Evolutionary conservation across 2,113 vertebrate genomes (phyloP).

Genomic region (Heliornis fulica): DNA sequence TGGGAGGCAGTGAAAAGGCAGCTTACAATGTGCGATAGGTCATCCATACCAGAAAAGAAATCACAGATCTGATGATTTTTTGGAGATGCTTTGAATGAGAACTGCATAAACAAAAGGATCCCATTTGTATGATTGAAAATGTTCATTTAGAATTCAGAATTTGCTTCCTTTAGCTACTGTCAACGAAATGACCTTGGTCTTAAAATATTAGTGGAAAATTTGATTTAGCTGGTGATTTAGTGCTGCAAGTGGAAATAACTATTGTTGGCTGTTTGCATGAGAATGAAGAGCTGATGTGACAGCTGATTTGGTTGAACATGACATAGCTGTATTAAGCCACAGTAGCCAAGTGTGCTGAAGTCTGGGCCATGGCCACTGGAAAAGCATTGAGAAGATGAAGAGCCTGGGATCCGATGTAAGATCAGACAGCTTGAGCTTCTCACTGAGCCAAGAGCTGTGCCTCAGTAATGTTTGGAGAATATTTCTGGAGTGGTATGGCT

Average conservation of each 20-base stretch:
- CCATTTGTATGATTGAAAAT: background rate
- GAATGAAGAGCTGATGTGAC: conserved; percentile 20
- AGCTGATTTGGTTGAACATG: background rate
- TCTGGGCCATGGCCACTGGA: background rate
- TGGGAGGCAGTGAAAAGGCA: background rate
- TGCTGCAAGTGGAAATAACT: conserved; percentile 25
- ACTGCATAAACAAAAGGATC: background rate
- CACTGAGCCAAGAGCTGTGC: background rate
- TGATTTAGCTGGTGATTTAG: background rate
- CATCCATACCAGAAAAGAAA: background rate
- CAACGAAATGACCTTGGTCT: background rate
- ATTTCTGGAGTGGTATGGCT: background rate
- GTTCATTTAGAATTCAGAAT: background rate
- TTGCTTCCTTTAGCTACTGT: background rate
- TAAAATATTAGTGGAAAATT: background rate
- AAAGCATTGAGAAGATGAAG: background rate
- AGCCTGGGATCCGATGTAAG: background rate
- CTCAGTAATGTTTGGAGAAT: background rate
- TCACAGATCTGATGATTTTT: background rate
- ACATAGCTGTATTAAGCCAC: background rate
- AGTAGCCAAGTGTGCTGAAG: background rate
- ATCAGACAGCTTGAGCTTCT: background rate
- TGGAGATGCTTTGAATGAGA: background rate
- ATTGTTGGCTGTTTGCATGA: background rate
- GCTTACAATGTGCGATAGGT: background rate